Base-by-base conservation (phyloP, 2,113 vertebrate species). In the Gopherus evgoodei region DNA sequence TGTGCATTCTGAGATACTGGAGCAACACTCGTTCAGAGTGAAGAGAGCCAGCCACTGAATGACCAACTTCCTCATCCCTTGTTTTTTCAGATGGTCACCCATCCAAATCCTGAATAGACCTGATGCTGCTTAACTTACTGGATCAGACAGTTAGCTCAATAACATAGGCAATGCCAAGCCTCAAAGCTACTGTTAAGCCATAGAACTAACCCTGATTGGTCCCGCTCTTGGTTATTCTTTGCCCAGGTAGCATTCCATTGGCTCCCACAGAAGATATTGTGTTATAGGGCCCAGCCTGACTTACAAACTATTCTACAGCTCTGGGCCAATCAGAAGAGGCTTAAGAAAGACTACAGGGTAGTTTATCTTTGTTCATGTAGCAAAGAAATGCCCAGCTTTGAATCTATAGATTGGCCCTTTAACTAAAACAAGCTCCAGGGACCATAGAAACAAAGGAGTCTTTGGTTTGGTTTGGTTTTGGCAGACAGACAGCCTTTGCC, bases 381-480 rank as follows among this genome's bases (percentile, higher is more conserved):
- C 81, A 94, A 97, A 97, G 96, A 91, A 95, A 97, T 96, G 96
- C 97, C 97, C 97, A 96, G 90, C 93, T 81, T 88, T 88, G 94
- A 88, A 96, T 97, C 93, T 98, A 97, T 98, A 95, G 97, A 93
- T 97, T 79, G 96, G 96, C 96, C 97, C 97, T 98, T 97, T 94
- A 98, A 98, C 96, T 93, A 97, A 92, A 96, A 42, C 86, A 54
- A 86, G 92, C 97, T 96, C 95, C 0, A 0, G 95, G 93, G 97
- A 97, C 82, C 42, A 29, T 44, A 84, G 94, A 97, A 97, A 96
- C 95, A 96, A 94, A 96, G 97, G 88, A 83, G 90, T 35, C 96
- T 96, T 97, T 84, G 93, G 94, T 81, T 97, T 91, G 1, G 80
- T 91, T 94, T 91, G 91, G 84, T 91, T 95, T 83, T 97, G 87